Percentiles rank a stretch among this genome's conserved stretches.
phyloP scores from a whole-genome alignment of 2,888 invertebrate genomes.

The Fragum whitleyi region DNA sequence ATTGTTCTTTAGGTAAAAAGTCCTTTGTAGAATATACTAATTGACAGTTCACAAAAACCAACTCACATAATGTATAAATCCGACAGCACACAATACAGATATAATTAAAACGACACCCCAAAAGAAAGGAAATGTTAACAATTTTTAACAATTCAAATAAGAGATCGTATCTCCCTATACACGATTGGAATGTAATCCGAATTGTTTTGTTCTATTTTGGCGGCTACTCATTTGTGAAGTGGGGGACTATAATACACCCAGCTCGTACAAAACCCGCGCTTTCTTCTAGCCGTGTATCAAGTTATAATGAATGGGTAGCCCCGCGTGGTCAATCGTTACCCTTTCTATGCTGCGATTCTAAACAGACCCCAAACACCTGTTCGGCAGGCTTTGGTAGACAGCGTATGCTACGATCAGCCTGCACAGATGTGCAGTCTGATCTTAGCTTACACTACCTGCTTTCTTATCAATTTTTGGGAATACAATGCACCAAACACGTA shows the following conservation, averaged over 20 bases:
- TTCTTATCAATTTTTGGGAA: too few relatives aligned
- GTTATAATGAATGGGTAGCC: neutral
- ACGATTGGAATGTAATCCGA: constrained; percentile 16
- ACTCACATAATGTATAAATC: too few relatives aligned
- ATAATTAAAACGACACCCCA: constrained; percentile 1
- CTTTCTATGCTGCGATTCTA: neutral
- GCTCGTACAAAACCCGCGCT: neutral
- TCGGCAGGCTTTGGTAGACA: too few relatives aligned
- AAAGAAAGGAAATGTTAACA: constrained; percentile 18
- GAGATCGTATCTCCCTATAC: neutral
- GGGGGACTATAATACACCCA: neutral
- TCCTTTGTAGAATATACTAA: too few relatives aligned
- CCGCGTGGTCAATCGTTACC: neutral
- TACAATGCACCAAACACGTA: too few relatives aligned
- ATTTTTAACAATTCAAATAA: constrained; percentile 19
- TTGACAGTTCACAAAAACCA: too few relatives aligned
- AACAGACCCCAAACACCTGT: too few relatives aligned
- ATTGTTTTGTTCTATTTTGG: constrained; percentile 26
- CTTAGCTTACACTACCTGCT: too few relatives aligned
- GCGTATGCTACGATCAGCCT: too few relatives aligned
- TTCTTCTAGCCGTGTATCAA: neutral
- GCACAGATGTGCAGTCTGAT: too few relatives aligned
- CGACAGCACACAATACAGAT: neutral
- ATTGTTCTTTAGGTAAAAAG: too few relatives aligned
- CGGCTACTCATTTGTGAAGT: constrained; percentile 3